Percentiles rank a stretch among this genome's conserved stretches.
Conservation (phyloP, 2,797 vertebrate species). For the Cygnus olor region DNA sequence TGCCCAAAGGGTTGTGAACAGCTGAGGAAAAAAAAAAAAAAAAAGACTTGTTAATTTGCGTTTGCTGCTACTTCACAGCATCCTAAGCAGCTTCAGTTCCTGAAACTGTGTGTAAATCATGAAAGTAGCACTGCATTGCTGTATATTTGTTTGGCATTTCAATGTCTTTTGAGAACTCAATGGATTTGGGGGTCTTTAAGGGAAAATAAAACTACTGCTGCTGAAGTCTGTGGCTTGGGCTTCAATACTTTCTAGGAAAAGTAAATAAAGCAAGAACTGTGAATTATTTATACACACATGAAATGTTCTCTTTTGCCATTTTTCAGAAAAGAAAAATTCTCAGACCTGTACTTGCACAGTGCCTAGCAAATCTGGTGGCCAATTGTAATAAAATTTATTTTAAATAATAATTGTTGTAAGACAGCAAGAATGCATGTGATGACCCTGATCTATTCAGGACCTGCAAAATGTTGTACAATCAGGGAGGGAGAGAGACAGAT, state of each 20-base stretch:
- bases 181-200: not conserved
- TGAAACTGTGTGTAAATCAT: not conserved
- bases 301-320: not conserved
- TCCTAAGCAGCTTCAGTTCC: not conserved
- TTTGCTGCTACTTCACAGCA: not conserved
- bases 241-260: not conserved
- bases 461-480: not conserved
- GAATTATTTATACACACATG: not conserved
- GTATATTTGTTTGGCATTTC: not conserved
- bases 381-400: not conserved
- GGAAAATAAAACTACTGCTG: not conserved
- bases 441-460: not conserved
- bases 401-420: not conserved
- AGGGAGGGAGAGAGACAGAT: not conserved
- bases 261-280: not conserved
- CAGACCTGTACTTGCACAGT: not conserved
- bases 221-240: not conserved
- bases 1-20: not conserved
- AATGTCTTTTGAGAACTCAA: not conserved
- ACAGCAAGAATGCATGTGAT: not conserved
- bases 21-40: not conserved
- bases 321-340: not conserved
- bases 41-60: conserved; percentile 10
- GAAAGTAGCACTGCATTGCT: not conserved
- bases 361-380: not conserved